These are phyloP conservation scores for Eupithecia dodoneata DNA, from an alignment of 2,888 invertebrate species.

Conservation along the genomic window DNA sequence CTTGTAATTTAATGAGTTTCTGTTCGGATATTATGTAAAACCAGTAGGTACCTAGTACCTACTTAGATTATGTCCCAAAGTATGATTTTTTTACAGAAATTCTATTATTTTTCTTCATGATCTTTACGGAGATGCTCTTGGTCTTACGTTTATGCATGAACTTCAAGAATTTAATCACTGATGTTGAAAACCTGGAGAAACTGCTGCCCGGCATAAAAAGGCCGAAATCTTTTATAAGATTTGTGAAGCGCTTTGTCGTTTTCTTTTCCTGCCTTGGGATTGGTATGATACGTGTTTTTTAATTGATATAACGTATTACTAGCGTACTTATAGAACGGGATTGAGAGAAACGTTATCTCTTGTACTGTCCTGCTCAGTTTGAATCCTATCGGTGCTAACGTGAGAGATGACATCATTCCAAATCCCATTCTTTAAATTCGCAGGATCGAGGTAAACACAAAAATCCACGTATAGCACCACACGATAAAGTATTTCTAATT, in stretches of 20 bases:
- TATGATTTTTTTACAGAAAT: constrained; percentile 16
- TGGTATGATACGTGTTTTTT: not conserved
- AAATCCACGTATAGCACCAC: not conserved
- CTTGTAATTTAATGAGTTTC: not conserved
- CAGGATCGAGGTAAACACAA: not conserved
- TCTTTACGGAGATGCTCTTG: constrained; percentile 6
- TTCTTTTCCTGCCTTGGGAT: constrained; percentile 3
- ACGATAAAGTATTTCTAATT: not conserved
- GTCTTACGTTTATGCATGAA: constrained; percentile 21
- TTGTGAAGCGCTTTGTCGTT: not conserved
- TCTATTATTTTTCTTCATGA: constrained; percentile 8
- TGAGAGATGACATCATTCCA: not conserved
- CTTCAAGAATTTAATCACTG: constrained; percentile 3
- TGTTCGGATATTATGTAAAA: not conserved
- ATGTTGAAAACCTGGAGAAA: constrained; percentile 20
- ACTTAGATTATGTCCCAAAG: too few species aligned
- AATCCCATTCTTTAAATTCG: not conserved
- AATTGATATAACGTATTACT: not conserved
- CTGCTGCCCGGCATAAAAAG: constrained; percentile 11
- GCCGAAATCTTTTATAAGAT: constrained; percentile 16
- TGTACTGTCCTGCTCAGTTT: not conserved
- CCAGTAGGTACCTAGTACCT: too few species aligned
- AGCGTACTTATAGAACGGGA: not conserved
- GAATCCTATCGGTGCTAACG: not conserved
- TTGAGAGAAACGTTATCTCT: not conserved